These are phyloP conservation scores for Trichomalopsis sarcophagae DNA, from an alignment of 1,140 invertebrate genomes.

Conservation along the genomic window DNA sequence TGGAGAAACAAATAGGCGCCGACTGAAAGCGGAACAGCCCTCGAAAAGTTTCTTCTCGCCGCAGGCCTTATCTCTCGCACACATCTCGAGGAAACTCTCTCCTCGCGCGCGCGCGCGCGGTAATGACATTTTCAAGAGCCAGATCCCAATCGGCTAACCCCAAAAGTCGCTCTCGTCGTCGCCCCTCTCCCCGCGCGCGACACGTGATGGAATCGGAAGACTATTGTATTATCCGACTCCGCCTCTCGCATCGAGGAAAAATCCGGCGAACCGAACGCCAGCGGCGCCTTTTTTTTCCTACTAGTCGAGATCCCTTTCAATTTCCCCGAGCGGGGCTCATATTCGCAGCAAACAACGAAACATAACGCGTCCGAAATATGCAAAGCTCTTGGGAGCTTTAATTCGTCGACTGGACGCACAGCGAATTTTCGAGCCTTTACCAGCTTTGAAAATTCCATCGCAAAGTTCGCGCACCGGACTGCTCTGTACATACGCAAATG, in stretches of 20 bases:
- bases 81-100: not conserved
- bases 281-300: not conserved
- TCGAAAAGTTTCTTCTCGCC: not conserved
- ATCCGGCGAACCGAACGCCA: too few relatives aligned
- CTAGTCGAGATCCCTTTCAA: not conserved
- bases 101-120: too few relatives aligned
- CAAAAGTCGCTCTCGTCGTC: not conserved
- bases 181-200: too few relatives aligned
- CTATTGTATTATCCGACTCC: not conserved
- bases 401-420: not conserved
- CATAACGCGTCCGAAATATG: not conserved
- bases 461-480: not conserved
- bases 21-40: not conserved
- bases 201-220: not conserved
- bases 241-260: too few relatives aligned
- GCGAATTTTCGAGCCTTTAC: slow-evolving; percentile 18
- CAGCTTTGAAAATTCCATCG: slow-evolving; percentile 9
- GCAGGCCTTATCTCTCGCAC: not conserved
- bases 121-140: not conserved
- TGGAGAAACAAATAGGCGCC: not conserved
- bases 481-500: not conserved
- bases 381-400: not conserved
- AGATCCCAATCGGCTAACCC: not conserved
- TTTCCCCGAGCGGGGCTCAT: not conserved
- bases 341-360: not conserved